Conservation (phyloP, 2,888 invertebrate genomes). For the Bugula neritina region DNA sequence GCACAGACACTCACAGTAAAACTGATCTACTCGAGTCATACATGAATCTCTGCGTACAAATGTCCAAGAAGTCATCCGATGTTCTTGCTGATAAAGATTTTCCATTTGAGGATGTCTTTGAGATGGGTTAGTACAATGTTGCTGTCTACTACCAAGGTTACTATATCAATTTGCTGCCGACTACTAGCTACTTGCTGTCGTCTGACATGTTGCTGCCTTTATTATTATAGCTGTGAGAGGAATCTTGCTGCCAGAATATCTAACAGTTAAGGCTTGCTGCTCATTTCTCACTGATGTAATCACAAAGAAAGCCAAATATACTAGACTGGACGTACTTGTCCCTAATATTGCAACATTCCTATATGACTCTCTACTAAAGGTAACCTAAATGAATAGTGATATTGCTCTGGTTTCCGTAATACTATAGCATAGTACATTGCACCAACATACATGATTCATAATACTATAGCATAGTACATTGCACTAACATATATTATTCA, state of each 20-base stretch:
- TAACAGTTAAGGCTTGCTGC: conserved; percentile 60
- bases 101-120: conserved; percentile 6
- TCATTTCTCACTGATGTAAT: conserved; percentile 57
- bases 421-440: too few species aligned
- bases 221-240: conserved; percentile 59
- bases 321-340: not conserved
- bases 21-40: conserved; percentile 16
- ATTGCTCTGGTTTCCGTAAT: too few species aligned
- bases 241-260: conserved; percentile 61
- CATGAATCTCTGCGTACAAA: conserved; percentile 1
- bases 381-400: not conserved
- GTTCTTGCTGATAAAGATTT: not conserved
- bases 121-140: too few species aligned
- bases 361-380: conserved; percentile 4
- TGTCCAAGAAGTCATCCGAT: not conserved
- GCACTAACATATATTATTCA: too few species aligned
- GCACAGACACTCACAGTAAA: not conserved
- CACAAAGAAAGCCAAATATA: not conserved
- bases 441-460: too few species aligned
- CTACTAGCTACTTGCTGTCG: too few species aligned
- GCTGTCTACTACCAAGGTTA: too few species aligned
- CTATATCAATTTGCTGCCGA: too few species aligned
- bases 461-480: too few species aligned
- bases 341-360: not conserved
- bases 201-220: not conserved